A percentile compares a stretch with the other conserved stretches of the same genome.
Conservation (phyloP, 2,797 vertebrate species). For the Enteromius argenteus region DNA sequence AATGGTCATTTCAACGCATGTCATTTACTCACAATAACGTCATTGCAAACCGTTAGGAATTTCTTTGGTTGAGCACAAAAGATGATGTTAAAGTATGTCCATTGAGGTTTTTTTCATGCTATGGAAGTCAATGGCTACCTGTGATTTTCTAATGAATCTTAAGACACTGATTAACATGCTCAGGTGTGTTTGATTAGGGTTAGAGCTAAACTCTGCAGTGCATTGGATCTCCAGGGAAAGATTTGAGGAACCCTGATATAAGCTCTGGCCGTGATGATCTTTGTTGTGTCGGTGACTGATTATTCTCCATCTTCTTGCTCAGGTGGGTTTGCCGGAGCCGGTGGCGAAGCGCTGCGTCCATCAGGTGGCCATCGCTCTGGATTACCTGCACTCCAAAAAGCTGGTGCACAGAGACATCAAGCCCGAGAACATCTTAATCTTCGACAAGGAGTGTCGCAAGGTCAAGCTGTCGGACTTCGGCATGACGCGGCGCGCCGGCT, state of each 20-base stretch:
- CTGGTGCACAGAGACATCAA: slow-evolving; percentile 87
- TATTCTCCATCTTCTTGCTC: not conserved
- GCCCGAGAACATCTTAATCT: slow-evolving; percentile 88
- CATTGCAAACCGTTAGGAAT: not conserved
- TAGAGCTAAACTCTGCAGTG: no score
- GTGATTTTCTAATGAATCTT: no score
- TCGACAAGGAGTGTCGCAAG: slow-evolving; percentile 85
- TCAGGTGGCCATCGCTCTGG: slow-evolving; percentile 84
- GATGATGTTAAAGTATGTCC: no score
- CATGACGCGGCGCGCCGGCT: slow-evolving; percentile 84
- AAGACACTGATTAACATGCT: no score
- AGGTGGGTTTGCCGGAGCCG: slow-evolving; percentile 84
- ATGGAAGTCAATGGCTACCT: not conserved
- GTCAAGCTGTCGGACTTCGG: slow-evolving; percentile 87
- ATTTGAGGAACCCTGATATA: not conserved
- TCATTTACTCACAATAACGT: no score
- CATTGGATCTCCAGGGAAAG: no score
- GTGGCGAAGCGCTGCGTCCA: slow-evolving; percentile 86
- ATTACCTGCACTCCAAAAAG: slow-evolving; percentile 85
- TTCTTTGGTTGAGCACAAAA: not conserved
- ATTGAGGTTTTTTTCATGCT: not conserved
- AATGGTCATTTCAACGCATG: not conserved
- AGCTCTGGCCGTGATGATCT: not conserved
- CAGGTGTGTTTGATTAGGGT: no score
- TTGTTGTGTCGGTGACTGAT: not conserved